A percentile compares a stretch with the other conserved stretches of the same genome.
phyloP scores from a whole-genome alignment of 2,797 vertebrate genomes.

The Acanthurus tractus region DNA sequence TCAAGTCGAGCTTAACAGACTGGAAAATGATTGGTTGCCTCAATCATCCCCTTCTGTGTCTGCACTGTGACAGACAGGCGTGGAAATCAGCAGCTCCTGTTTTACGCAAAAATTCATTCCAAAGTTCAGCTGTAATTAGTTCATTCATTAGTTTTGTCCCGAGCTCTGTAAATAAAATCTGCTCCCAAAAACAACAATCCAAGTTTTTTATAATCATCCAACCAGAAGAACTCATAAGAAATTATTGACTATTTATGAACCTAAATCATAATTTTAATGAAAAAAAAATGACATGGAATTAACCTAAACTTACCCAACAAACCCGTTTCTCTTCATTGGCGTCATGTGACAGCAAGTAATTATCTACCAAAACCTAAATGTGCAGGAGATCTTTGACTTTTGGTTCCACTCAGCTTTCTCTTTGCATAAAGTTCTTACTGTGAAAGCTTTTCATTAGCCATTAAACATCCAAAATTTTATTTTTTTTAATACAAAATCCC shows the following conservation, averaged over 20 bases:
- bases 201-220: too few species aligned
- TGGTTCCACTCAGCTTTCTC: too few species aligned
- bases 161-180: neutral
- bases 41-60: neutral
- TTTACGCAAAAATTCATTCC: neutral
- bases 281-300: neutral
- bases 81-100: neutral
- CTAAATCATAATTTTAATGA: neutral
- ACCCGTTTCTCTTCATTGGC: too few species aligned
- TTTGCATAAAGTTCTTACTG: too few species aligned
- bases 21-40: neutral
- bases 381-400: too few species aligned
- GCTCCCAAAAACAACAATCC: neutral
- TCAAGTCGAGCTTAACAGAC: neutral
- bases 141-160: neutral
- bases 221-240: neutral
- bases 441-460: too few species aligned
- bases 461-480: too few species aligned
- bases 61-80: neutral
- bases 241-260: neutral
- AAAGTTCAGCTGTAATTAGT: neutral
- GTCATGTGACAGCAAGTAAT: too few species aligned
- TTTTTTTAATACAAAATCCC: too few species aligned
- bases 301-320: too few species aligned
- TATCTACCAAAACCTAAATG: too few species aligned